A percentile compares a stretch with the other conserved stretches of the same genome.
Evolutionary conservation across 1,140 invertebrate genomes (phyloP).

Genomic region (Oryzaephilus surinamensis): DNA sequence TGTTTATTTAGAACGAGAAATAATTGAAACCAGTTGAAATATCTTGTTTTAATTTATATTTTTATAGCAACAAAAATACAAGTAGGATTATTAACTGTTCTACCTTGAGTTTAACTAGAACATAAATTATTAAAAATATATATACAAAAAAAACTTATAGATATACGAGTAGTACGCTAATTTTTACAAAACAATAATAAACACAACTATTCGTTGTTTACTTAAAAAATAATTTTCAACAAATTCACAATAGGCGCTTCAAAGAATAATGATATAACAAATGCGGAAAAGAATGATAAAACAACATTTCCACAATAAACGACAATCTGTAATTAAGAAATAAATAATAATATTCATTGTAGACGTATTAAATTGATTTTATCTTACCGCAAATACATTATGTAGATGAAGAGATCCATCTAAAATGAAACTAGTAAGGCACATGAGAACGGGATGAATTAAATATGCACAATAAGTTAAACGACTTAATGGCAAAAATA

Average conservation of each 20-base stretch:
- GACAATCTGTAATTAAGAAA: constrained; percentile 61
- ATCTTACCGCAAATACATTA: constrained; percentile 56
- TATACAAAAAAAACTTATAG: no score
- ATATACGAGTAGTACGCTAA: no score
- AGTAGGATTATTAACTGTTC: no score
- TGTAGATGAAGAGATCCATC: constrained; percentile 67
- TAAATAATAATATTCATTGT: no score
- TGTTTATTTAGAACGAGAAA: no score
- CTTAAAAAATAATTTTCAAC: constrained; percentile 50
- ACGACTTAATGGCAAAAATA: constrained; percentile 73
- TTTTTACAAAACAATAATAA: not conserved
- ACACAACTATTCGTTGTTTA: not conserved
- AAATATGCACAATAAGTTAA: constrained; percentile 87
- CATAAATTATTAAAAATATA: no score
- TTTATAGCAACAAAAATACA: no score
- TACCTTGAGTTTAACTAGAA: no score
- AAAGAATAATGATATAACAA: constrained; percentile 62
- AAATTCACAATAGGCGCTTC: constrained; percentile 69
- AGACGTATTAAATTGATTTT: no score
- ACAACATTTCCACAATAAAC: constrained; percentile 70
- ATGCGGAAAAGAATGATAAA: constrained; percentile 63
- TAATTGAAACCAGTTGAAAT: no score
- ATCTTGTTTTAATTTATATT: no score
- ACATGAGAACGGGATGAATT: constrained; percentile 78
- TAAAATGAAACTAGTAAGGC: constrained; percentile 61